These are phyloP conservation scores for Myzus persicae DNA, from an alignment of 1,140 invertebrate species.

Conservation along the genomic window DNA sequence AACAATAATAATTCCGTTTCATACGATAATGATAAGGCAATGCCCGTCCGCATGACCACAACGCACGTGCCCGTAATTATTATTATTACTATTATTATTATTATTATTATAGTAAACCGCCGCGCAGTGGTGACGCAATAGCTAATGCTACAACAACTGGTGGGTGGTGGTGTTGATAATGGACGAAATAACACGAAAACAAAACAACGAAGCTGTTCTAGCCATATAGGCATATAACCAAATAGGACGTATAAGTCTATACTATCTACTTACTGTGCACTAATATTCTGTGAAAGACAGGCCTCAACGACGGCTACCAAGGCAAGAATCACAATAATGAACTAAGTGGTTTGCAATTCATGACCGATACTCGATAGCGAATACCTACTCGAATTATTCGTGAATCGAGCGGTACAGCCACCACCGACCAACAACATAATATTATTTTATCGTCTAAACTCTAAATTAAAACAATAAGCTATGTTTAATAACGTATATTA, in stretches of 20 bases:
- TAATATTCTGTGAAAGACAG: not conserved
- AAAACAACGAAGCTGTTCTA: not conserved
- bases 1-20: not conserved
- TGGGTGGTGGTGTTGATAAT: not conserved
- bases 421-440: not conserved
- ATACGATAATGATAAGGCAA: slow-evolving; percentile 10
- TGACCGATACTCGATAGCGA: not conserved
- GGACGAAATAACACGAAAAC: not conserved
- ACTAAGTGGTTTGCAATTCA: not conserved
- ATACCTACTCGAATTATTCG: not conserved
- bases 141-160: not conserved
- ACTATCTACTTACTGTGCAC: not conserved
- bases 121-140: not conserved
- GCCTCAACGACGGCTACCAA: not conserved
- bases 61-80: not conserved
- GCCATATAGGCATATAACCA: too few relatives aligned
- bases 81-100: slow-evolving; percentile 1
- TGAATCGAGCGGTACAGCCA: not conserved
- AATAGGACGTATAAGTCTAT: not conserved
- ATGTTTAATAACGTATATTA: not conserved
- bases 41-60: not conserved
- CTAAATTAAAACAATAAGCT: not conserved
- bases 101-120: not conserved
- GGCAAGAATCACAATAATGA: not conserved
- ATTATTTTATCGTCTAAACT: not conserved